Percentiles rank a stretch among this genome's conserved stretches.
Conservation (phyloP, 2,797 vertebrate genomes). For the Triplophysa bombifrons region DNA sequence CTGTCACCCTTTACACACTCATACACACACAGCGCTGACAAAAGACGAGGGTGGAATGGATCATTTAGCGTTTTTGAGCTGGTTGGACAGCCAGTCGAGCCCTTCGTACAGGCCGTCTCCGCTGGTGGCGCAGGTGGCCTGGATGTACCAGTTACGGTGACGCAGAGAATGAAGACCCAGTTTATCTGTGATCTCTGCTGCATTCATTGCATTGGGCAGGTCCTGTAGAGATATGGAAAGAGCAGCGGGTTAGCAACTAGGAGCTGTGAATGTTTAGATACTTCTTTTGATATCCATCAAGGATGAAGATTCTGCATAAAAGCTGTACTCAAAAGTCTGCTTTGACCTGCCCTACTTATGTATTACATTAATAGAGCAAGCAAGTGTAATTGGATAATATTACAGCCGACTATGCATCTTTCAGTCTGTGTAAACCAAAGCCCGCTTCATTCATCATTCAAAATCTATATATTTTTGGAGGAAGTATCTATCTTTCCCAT, state of each 20-base stretch:
- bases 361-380: no score
- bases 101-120: conserved; percentile 82
- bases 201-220: conserved; percentile 80
- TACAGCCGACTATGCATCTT: neutral
- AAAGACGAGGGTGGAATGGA: conserved; percentile 55
- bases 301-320: no score
- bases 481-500: neutral
- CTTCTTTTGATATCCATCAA: neutral
- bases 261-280: neutral
- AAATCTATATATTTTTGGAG: neutral
- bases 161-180: conserved; percentile 73
- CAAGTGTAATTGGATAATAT: no score
- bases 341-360: no score
- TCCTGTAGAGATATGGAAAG: conserved; percentile 64
- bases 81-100: conserved; percentile 80
- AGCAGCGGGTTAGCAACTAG: neutral
- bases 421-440: neutral
- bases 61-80: conserved; percentile 79
- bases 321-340: no score
- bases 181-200: conserved; percentile 81
- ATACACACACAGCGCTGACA: conserved; percentile 57
- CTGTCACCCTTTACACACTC: conserved; percentile 55
- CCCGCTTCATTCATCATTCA: neutral
- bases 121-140: conserved; percentile 80
- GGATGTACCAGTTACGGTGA: conserved; percentile 78